phyloP scores from a whole-genome alignment of 1,140 invertebrate species.

The Acarapis woodi region DNA sequence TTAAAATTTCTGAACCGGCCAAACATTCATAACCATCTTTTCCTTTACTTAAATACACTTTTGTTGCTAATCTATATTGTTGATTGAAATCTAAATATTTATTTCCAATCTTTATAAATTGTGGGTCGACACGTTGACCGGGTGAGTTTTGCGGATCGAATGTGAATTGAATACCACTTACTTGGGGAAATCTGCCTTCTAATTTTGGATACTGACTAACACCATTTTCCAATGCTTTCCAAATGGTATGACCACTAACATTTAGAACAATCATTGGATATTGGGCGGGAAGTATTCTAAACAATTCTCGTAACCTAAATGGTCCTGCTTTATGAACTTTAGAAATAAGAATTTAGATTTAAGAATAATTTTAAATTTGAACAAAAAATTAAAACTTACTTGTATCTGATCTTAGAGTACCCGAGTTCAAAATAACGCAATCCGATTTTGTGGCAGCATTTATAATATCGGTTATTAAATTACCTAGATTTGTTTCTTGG shows the following conservation, averaged over 20 bases:
- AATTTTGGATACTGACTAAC: constrained; percentile 42
- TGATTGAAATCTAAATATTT: constrained; percentile 36
- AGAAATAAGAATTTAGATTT: too few species aligned
- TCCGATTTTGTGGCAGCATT: constrained; percentile 46
- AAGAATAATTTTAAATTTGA: too few species aligned
- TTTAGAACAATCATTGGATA: constrained; percentile 45
- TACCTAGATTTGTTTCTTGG: constrained; percentile 53
- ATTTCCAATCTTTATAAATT: constrained; percentile 46
- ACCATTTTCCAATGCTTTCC: constrained; percentile 46
- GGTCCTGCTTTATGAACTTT: constrained; percentile 39
- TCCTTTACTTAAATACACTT: constrained; percentile 35
- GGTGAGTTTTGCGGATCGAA: constrained; percentile 43
- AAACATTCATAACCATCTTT: constrained; percentile 60
- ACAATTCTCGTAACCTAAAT: constrained; percentile 50
- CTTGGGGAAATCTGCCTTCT: constrained; percentile 50
- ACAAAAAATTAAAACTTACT: too few species aligned
- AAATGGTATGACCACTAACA: constrained; percentile 28
- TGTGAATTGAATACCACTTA: constrained; percentile 46
- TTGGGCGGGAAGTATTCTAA: constrained; percentile 47
- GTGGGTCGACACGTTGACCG: constrained; percentile 33
- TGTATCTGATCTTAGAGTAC: constrained; percentile 49
- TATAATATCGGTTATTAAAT: constrained; percentile 64
- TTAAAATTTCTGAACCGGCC: constrained; percentile 33
- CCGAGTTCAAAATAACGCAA: constrained; percentile 53
- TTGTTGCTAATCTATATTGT: constrained; percentile 43